phyloP scores from a whole-genome alignment of 2,113 vertebrate species.

The Diphyllodes magnificus region DNA sequence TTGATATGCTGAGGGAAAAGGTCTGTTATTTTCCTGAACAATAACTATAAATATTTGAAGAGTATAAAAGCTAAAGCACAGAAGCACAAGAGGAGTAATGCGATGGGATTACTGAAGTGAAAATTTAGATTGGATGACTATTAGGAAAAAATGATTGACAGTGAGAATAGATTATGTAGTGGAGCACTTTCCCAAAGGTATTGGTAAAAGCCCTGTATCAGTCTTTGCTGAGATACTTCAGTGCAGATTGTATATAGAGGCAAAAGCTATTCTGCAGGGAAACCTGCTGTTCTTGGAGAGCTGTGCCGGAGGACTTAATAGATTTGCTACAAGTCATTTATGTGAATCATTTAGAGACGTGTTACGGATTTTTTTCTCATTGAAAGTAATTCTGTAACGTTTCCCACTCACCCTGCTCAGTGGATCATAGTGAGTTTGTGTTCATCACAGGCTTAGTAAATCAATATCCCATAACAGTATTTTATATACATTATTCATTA shows the following conservation, averaged over 20 bases:
- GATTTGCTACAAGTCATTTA: neutral
- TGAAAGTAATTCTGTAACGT: neutral
- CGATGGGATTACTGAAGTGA: neutral
- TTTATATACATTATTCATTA: neutral
- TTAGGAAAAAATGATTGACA: constrained; percentile 1
- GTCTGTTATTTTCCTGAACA: neutral
- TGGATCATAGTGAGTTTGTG: neutral
- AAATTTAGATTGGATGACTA: neutral
- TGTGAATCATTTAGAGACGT: neutral
- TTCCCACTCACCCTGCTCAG: neutral
- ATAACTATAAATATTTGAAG: constrained; percentile 31
- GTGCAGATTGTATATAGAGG: neutral
- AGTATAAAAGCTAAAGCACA: neutral
- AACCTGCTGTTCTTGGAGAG: neutral
- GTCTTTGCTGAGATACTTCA: neutral
- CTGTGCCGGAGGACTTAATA: neutral
- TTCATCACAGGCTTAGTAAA: neutral
- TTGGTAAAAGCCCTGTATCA: neutral
- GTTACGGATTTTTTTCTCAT: neutral
- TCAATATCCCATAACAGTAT: neutral
- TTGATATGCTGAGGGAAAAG: neutral
- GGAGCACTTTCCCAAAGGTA: neutral
- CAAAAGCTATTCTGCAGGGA: neutral
- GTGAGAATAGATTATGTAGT: neutral
- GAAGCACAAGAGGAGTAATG: neutral